Evolutionary conservation across 2,113 vertebrate species (phyloP).

Genomic region (Corydoras maculifer): DNA sequence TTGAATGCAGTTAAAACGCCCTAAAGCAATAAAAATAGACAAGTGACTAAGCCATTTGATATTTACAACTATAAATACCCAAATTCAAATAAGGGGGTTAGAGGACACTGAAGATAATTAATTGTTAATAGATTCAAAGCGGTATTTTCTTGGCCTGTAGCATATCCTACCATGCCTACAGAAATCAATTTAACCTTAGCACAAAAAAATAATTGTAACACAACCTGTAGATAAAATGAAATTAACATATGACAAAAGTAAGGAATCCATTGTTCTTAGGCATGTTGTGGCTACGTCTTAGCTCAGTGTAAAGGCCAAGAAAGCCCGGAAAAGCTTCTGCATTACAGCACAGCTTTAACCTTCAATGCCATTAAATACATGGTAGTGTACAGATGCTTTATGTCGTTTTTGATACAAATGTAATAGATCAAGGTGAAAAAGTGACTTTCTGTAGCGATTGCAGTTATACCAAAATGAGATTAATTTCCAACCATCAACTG

Average conservation of each 20-base stretch:
- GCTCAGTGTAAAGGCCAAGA: not conserved
- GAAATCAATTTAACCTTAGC: not conserved
- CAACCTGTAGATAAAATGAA: not conserved
- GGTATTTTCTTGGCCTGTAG: not conserved
- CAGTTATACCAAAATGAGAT: too few species aligned
- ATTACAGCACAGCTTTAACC: conserved; percentile 28
- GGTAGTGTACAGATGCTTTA: conserved; percentile 40
- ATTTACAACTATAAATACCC: not conserved
- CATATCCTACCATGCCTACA: not conserved
- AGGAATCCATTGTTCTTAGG: conserved; percentile 3
- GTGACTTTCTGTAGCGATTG: too few species aligned
- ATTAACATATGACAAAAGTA: not conserved
- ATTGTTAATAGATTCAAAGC: not conserved
- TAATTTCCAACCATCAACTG: not conserved
- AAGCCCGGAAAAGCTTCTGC: conserved; percentile 6
- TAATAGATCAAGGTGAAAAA: conserved; percentile 13
- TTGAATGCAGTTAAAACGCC: conserved; percentile 3
- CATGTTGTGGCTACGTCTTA: conserved; percentile 6
- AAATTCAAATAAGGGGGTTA: not conserved
- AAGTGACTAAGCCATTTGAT: not conserved
- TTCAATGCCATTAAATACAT: conserved; percentile 42
- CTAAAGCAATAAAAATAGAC: not conserved
- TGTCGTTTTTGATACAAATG: conserved; percentile 19
- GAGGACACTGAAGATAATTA: not conserved
- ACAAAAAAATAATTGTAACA: conserved; percentile 4